Conservation (phyloP, 2,888 invertebrate species). For the Conomelus anceps region DNA sequence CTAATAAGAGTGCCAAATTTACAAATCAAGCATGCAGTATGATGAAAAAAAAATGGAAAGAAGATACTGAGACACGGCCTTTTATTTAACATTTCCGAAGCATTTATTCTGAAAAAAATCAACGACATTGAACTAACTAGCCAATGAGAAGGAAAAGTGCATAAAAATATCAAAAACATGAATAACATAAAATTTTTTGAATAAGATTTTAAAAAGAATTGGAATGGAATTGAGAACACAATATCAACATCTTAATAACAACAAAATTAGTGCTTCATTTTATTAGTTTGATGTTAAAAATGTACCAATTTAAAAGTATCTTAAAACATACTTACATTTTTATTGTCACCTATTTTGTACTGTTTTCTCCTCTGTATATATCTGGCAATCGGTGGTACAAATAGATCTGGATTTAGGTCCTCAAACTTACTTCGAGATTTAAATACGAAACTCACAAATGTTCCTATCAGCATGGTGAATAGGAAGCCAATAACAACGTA, state of each 20-base stretch:
- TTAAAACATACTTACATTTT: neutral
- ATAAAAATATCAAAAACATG: too few relatives aligned
- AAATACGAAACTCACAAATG: constrained; percentile 45
- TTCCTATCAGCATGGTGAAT: constrained; percentile 48
- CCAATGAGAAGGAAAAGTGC: neutral
- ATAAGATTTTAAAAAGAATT: too few relatives aligned
- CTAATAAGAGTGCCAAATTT: neutral
- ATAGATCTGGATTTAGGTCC: constrained; percentile 50
- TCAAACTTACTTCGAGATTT: constrained; percentile 34
- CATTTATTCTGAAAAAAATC: neutral
- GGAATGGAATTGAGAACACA: too few relatives aligned
- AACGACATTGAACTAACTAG: too few relatives aligned
- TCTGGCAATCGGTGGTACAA: constrained; percentile 49
- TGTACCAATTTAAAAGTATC: neutral
- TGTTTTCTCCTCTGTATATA: constrained; percentile 9
- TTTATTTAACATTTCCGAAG: neutral
- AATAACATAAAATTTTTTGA: too few relatives aligned
- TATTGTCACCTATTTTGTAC: neutral
- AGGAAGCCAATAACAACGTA: constrained; percentile 43
- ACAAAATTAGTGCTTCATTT: too few relatives aligned
- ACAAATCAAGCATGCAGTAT: neutral
- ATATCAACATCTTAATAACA: too few relatives aligned
- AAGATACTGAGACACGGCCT: neutral
- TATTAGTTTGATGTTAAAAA: too few relatives aligned
- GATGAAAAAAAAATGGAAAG: neutral